A percentile compares a stretch with the other conserved stretches of the same genome.
Evolutionary conservation across 92 coral and sea anemone species (phyloP).

Genomic region (Bergia sp.): DNA sequence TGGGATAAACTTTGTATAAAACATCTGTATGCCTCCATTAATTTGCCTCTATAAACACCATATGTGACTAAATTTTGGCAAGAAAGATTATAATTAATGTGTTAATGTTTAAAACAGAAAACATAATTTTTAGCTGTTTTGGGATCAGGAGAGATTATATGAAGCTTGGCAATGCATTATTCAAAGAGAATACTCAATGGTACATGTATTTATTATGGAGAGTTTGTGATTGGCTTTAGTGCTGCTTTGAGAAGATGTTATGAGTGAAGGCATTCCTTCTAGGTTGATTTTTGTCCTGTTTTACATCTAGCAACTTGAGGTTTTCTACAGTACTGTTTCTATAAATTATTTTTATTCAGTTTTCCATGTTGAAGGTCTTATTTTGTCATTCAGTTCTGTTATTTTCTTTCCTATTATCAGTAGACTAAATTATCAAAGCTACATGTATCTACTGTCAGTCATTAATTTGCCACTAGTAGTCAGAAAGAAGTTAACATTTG

Average conservation of each 20-base stretch:
- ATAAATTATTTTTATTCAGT: too few species aligned
- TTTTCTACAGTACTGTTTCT: background rate
- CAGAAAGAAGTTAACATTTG: background rate
- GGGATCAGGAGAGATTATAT: background rate
- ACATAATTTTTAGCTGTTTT: background rate
- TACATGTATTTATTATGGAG: background rate
- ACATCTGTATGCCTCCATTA: background rate
- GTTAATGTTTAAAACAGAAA: background rate
- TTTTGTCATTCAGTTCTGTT: background rate
- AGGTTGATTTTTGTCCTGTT: background rate
- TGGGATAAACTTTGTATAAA: background rate
- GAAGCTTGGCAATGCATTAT: background rate
- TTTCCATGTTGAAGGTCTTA: background rate
- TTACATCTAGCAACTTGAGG: too few species aligned
- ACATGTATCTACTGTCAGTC: background rate
- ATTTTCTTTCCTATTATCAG: background rate
- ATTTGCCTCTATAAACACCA: background rate
- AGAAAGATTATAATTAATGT: background rate
- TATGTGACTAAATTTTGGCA: background rate
- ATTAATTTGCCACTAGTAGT: background rate
- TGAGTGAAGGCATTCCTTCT: background rate
- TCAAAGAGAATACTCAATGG: background rate
- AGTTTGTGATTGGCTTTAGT: background rate
- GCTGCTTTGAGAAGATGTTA: background rate
- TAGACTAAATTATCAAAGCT: background rate